These are phyloP conservation scores for Eufriesea mexicana DNA, from an alignment of 1,140 invertebrate species.

Conservation along the genomic window DNA sequence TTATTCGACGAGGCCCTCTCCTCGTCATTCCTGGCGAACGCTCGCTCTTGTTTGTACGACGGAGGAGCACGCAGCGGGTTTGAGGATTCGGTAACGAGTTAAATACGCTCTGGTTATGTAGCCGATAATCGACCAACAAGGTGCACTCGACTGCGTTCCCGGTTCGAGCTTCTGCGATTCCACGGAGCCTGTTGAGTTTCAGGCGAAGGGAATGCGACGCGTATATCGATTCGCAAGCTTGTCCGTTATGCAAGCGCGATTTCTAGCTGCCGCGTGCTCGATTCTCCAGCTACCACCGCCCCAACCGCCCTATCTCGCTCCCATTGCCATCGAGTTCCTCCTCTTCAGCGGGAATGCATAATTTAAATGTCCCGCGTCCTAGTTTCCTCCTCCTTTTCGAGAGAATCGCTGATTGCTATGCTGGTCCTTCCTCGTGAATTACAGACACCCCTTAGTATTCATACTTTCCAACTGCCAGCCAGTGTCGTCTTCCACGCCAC, in stretches of 20 bases:
- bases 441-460: slow-evolving; percentile 58
- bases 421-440: slow-evolving; percentile 65
- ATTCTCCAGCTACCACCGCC: slow-evolving; percentile 26
- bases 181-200: slow-evolving; percentile 36
- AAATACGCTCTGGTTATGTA: slow-evolving; percentile 30
- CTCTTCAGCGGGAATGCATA: slow-evolving; percentile 67
- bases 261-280: slow-evolving; percentile 35
- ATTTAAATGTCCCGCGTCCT: slow-evolving; percentile 73
- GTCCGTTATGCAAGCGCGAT: slow-evolving; percentile 53
- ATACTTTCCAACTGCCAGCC: slow-evolving; percentile 38
- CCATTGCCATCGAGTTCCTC: slow-evolving; percentile 45
- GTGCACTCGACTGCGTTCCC: slow-evolving; percentile 38
- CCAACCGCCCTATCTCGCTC: not conserved
- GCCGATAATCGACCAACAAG: slow-evolving; percentile 52
- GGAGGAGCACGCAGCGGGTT: not conserved
- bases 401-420: slow-evolving; percentile 69
- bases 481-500: slow-evolving; percentile 4
- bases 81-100: slow-evolving; percentile 48
- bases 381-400: slow-evolving; percentile 64
- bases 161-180: slow-evolving; percentile 22
- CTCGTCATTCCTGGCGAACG: slow-evolving; percentile 1
- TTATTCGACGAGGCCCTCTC: not conserved
- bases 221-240: slow-evolving; percentile 56
- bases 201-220: slow-evolving; percentile 20
- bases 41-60: not conserved